These are phyloP conservation scores for Crocidura indochinensis DNA, from an alignment of 2,797 vertebrate genomes.

Conservation along the genomic window DNA sequence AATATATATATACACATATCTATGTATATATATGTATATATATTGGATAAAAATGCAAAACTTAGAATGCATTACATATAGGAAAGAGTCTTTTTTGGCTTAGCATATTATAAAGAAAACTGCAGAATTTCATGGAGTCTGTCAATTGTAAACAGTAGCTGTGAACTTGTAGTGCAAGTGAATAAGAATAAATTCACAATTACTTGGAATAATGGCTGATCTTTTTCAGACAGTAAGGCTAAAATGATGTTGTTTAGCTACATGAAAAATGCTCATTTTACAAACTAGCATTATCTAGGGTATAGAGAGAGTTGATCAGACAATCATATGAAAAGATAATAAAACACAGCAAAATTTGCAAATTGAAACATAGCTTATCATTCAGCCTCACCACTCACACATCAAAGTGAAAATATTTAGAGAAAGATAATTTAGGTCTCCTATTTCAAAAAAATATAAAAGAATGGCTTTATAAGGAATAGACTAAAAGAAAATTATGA, in stretches of 20 bases:
- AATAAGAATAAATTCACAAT: constrained; percentile 22
- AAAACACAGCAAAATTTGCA: constrained; percentile 44
- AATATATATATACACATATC: too few relatives aligned
- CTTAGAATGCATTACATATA: neutral
- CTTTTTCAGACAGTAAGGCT: neutral
- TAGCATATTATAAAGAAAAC: neutral
- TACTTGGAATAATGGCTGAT: neutral
- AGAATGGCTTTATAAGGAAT: neutral
- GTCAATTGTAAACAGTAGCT: constrained; percentile 28
- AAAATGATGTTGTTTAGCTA: neutral
- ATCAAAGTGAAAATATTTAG: neutral
- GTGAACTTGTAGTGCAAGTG: neutral
- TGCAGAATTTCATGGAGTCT: neutral
- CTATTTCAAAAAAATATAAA: constrained; percentile 14
- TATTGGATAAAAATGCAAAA: neutral
- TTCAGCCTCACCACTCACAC: neutral
- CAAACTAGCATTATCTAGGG: neutral
- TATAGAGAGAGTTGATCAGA: neutral
- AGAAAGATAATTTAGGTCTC: neutral
- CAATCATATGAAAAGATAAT: constrained; percentile 40
- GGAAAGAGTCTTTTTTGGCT: neutral
- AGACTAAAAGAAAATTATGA: constrained; percentile 14
- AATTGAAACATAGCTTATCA: neutral
- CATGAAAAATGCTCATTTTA: constrained; percentile 33
- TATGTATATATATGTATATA: too few relatives aligned